A percentile compares a stretch with the other conserved stretches of the same genome.
phyloP scores from a whole-genome alignment of 2,797 vertebrate genomes.

The Alcedo atthis region DNA sequence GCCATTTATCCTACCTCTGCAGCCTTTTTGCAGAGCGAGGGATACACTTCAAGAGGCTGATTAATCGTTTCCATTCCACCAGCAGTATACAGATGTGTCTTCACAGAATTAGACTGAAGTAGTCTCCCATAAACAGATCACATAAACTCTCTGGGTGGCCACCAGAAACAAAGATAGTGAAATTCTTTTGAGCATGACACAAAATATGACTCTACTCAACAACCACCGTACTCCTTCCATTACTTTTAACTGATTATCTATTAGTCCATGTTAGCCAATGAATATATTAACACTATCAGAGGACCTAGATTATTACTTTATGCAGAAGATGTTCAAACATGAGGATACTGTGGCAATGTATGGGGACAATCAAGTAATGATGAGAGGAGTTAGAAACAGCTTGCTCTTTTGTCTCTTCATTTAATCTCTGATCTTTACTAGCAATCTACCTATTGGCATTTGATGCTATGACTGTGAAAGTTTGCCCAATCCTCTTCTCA shows the following conservation, averaged over 20 bases:
- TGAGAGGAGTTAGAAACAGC: background rate
- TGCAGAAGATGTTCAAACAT: background rate
- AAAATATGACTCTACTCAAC: background rate
- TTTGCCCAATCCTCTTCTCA: background rate
- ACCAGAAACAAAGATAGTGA: background rate
- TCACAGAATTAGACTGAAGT: background rate
- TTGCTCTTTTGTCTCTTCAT: background rate
- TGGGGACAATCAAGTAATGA: rapidly evolving
- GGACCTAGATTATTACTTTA: background rate
- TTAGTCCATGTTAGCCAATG: background rate
- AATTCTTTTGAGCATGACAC: background rate
- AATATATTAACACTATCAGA: background rate
- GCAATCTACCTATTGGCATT: background rate
- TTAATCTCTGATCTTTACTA: background rate
- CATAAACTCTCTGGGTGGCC: background rate
- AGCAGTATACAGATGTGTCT: background rate
- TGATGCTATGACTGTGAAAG: background rate
- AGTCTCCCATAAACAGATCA: background rate
- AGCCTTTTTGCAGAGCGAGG: background rate
- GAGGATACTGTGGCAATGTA: background rate
- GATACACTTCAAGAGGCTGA: background rate
- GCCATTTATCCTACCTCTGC: background rate
- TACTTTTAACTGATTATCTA: background rate
- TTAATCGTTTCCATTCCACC: background rate
- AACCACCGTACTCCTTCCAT: background rate